Conservation (phyloP, 2,113 vertebrate genomes). For the Larimichthys polyactis region DNA sequence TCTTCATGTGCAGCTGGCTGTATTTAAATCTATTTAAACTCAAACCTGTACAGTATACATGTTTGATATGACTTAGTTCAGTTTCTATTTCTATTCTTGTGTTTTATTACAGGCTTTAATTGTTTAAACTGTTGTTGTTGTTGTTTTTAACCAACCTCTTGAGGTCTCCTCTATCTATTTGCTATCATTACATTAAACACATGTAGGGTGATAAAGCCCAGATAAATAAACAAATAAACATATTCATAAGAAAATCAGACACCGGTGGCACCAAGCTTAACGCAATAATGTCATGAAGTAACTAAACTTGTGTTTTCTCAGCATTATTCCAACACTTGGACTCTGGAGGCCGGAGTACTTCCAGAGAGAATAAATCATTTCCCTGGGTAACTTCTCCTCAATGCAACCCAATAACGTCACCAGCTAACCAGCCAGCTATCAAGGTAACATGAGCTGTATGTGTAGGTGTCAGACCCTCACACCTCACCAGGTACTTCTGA, state of each 20-base stretch:
- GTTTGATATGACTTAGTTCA: background rate
- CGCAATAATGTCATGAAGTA: background rate
- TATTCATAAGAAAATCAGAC: background rate
- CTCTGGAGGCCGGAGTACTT: background rate
- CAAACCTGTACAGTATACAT: background rate
- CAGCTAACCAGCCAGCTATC: conserved; percentile 38
- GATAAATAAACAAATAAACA: background rate
- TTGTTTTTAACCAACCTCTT: too few species aligned
- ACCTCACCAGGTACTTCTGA: background rate
- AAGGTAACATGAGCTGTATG: background rate
- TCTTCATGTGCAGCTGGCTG: background rate
- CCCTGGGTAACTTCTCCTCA: background rate
- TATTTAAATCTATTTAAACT: background rate
- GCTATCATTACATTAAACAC: background rate
- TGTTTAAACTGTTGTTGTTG: background rate
- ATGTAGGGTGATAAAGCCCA: background rate
- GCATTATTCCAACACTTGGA: background rate
- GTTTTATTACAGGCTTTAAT: background rate
- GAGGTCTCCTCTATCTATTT: background rate
- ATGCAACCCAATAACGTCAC: background rate
- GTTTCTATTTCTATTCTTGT: background rate
- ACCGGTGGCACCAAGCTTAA: background rate
- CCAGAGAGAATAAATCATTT: background rate
- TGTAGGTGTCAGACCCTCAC: background rate
- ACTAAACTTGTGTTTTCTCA: background rate